Base-by-base conservation (phyloP, 2,888 invertebrate species). In the Mystacides longicornis region DNA sequence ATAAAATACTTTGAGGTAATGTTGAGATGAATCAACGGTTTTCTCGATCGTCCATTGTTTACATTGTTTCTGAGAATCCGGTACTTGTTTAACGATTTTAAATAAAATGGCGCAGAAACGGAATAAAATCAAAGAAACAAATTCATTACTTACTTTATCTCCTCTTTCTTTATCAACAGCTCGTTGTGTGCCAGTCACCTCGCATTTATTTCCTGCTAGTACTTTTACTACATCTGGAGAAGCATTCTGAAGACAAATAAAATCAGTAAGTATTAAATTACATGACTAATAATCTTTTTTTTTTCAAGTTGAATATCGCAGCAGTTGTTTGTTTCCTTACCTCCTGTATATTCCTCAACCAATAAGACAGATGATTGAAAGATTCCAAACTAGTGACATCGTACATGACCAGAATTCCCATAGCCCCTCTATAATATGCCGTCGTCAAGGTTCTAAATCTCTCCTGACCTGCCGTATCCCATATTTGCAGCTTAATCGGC, bases 381-480 rank as follows among this genome's bases (percentile, higher is more conserved):
- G 92, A 91, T 67, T 90, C 89, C 66, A 89, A 74, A 71, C 89
- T 90, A 42, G 93, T 92, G 63, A 92, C 89, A 70, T 93, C 93
- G 69, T 93, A 93, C 83, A 93, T 89, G 20, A 93, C 80, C 48
- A 93, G 79, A 64, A 93, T 91, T 51, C 93, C 93, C 92, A 92
- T 91, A 14, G 92, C 91, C 3, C 91, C 93, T 48, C 92, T 78
- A 71, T 91, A 93, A 71, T 93, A 92, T 3, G 91, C 91, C 11
- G 90, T 90, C 49, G 92, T 92, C 61, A 93, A 73, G 7, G 92
- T 91, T 37, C 91, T 79, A 71, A 89, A 89, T 57, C 77, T 66
- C 62, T 77, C 77, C 65, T 89, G 88, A 0, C 92, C 92, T 9
- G 92, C 91, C 1, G 92, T 92, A 68, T 93, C 92, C 93, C 92